These are phyloP conservation scores for Intellagama lesueurii DNA, from an alignment of 2,797 vertebrate species.

Conservation along the genomic window DNA sequence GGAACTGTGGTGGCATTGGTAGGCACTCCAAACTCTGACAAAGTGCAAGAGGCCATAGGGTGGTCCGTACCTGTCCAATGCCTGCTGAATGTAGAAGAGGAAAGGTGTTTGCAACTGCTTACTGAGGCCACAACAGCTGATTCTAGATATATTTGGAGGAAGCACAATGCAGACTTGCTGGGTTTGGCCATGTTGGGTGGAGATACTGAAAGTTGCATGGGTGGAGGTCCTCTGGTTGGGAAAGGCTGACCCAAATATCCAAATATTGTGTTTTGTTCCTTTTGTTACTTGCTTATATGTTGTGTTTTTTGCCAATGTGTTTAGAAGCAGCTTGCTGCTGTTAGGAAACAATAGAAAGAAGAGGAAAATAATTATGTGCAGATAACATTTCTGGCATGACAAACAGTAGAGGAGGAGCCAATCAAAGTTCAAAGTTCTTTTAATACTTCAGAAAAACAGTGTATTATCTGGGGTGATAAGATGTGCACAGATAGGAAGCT, in stretches of 20 bases:
- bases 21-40: no score
- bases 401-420: neutral
- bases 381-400: neutral
- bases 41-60: no score
- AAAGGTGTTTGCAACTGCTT: neutral
- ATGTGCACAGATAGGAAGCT: no score
- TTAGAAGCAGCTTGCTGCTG: neutral
- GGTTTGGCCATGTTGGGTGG: no score
- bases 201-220: no score
- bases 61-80: no score
- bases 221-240: no score
- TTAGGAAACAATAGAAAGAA: neutral
- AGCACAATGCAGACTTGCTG: no score
- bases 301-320: neutral
- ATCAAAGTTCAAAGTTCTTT: constrained; percentile 48
- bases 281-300: neutral
- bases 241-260: no score
- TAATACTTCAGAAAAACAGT: neutral
- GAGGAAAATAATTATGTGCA: neutral
- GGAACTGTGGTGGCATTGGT: neutral
- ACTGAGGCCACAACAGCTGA: no score
- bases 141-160: no score
- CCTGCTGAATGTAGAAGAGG: neutral
- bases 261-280: neutral
- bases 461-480: neutral